These are phyloP conservation scores for Lepus timidus DNA, from an alignment of 2,113 vertebrate species.

Conservation along the genomic window DNA sequence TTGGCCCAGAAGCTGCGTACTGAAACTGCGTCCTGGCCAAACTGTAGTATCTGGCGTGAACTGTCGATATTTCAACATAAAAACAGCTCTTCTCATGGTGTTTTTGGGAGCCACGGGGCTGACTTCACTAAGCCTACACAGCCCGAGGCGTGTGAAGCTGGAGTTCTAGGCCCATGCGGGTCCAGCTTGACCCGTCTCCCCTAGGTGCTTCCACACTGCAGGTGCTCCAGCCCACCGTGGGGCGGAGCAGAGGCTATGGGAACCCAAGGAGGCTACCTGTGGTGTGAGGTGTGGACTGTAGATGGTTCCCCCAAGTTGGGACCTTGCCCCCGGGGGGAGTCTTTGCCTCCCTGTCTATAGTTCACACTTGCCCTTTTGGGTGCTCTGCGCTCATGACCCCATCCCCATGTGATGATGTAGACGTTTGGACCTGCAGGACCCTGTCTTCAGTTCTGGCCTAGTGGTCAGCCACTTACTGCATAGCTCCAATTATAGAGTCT, in stretches of 20 bases:
- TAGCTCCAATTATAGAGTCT: not conserved
- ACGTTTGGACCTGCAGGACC: not conserved
- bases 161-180: not conserved
- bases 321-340: not conserved
- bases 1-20: not conserved
- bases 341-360: not conserved
- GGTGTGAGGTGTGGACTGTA: not conserved
- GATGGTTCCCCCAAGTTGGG: not conserved
- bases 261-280: not conserved
- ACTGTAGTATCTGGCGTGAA: not conserved
- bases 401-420: not conserved
- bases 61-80: slow-evolving; percentile 53
- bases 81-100: not conserved
- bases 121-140: not conserved
- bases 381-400: not conserved
- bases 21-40: slow-evolving; percentile 31
- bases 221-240: not conserved
- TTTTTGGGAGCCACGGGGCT: not conserved
- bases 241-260: not conserved
- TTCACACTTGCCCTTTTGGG: not conserved
- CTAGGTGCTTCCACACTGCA: not conserved
- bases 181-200: not conserved
- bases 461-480: not conserved
- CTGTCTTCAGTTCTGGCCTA: not conserved
- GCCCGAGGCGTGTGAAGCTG: not conserved